Percentiles rank a stretch among this genome's conserved stretches.
Evolutionary conservation across 2,797 vertebrate species (phyloP).

Genomic region (Rhinophrynus dorsalis): DNA sequence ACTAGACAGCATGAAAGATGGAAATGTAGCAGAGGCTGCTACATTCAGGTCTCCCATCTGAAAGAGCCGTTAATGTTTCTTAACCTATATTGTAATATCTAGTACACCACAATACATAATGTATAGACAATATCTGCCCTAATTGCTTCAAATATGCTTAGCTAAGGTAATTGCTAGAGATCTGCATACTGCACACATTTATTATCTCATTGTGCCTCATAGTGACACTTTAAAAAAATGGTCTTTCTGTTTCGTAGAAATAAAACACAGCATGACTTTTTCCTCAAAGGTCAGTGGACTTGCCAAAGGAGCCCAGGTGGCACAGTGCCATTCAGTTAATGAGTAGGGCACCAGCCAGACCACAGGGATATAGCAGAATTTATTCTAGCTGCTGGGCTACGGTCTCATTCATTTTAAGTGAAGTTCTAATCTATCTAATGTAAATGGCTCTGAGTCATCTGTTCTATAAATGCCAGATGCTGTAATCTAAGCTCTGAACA

Average conservation of each 20-base stretch:
- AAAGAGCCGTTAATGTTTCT: no score
- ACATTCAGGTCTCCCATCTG: not conserved
- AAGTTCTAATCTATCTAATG: constrained; percentile 53
- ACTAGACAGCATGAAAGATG: no score
- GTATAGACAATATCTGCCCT: constrained; percentile 13
- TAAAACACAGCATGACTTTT: constrained; percentile 23
- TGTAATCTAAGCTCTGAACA: constrained; percentile 54
- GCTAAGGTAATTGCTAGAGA: constrained; percentile 12
- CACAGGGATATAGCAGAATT: constrained; percentile 47
- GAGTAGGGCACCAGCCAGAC: constrained; percentile 38
- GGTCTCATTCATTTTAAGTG: constrained; percentile 55
- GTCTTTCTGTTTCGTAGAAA: constrained; percentile 43
- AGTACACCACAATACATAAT: not conserved
- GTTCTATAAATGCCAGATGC: constrained; percentile 58
- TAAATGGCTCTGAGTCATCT: constrained; percentile 56
- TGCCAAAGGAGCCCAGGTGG: constrained; percentile 47
- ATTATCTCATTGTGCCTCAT: constrained; percentile 41
- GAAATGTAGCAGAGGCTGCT: no score
- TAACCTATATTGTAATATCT: constrained; percentile 4
- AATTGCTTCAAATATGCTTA: constrained; percentile 29
- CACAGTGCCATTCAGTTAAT: constrained; percentile 49
- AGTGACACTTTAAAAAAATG: constrained; percentile 43
- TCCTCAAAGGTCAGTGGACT: constrained; percentile 46
- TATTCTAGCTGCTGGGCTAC: constrained; percentile 45
- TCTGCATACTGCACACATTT: constrained; percentile 22